Evolutionary conservation across 2,797 vertebrate genomes (phyloP).

Genomic region (Epinephelus malabaricus): DNA sequence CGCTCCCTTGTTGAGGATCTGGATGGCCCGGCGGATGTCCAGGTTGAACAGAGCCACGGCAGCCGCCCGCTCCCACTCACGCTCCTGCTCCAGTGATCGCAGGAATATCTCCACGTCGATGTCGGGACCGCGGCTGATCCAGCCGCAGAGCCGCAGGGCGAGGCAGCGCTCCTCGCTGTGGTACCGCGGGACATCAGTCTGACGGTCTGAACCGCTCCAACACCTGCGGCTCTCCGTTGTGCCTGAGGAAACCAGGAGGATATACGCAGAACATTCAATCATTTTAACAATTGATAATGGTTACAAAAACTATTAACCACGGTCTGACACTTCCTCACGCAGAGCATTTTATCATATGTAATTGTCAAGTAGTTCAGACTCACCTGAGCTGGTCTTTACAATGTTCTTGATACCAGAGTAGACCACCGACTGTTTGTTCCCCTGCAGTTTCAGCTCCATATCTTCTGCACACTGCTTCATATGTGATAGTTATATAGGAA

Average conservation of each 20-base stretch:
- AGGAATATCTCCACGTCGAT: slow-evolving; percentile 94
- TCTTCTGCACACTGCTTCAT: slow-evolving; percentile 99
- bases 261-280: not conserved
- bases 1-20: slow-evolving; percentile 97
- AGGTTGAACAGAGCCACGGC: slow-evolving; percentile 97
- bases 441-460: slow-evolving; percentile 93
- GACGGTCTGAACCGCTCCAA: slow-evolving; percentile 94
- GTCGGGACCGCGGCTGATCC: slow-evolving; percentile 93
- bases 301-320: not conserved
- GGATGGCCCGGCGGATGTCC: slow-evolving; percentile 96
- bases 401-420: slow-evolving; percentile 98
- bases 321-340: not conserved
- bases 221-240: slow-evolving; percentile 92
- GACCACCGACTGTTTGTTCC: slow-evolving; percentile 93
- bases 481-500: slow-evolving; percentile 95
- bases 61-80: slow-evolving; percentile 96
- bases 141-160: slow-evolving; percentile 95
- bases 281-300: too few species aligned
- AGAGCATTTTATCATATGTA: not conserved
- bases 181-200: slow-evolving; percentile 90
- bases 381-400: slow-evolving; percentile 94
- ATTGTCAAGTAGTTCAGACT: slow-evolving; percentile 61
- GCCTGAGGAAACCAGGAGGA: slow-evolving; percentile 80
- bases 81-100: slow-evolving; percentile 93
- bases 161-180: slow-evolving; percentile 95